Evolutionary conservation across 2,888 invertebrate genomes (phyloP).

Genomic region (Pegoplata infirma): DNA sequence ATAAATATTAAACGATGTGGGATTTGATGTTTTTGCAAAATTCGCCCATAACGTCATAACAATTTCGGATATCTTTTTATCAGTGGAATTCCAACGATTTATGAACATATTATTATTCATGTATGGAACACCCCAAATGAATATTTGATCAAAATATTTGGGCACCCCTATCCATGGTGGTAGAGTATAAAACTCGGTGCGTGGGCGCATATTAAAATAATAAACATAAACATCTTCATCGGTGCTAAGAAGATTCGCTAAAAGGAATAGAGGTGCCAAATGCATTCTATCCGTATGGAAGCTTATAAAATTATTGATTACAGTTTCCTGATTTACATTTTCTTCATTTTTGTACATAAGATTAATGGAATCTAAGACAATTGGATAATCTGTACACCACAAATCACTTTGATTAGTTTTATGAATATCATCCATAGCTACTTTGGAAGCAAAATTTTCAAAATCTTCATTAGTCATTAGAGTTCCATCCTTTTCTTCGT

Average conservation of each 20-base stretch:
- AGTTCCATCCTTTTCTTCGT: slow-evolving; percentile 80
- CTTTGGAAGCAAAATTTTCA: slow-evolving; percentile 82
- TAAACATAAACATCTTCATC: slow-evolving; percentile 83
- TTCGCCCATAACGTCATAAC: slow-evolving; percentile 90
- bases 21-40: slow-evolving; percentile 87
- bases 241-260: slow-evolving; percentile 83
- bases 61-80: slow-evolving; percentile 88
- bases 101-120: slow-evolving; percentile 81
- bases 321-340: slow-evolving; percentile 76
- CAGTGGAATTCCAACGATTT: slow-evolving; percentile 86
- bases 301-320: slow-evolving; percentile 84
- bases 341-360: slow-evolving; percentile 85
- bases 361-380: slow-evolving; percentile 85
- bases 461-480: slow-evolving; percentile 80
- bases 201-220: slow-evolving; percentile 87
- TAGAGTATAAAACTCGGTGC: slow-evolving; percentile 82
- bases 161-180: slow-evolving; percentile 90
- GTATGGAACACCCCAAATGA: slow-evolving; percentile 89
- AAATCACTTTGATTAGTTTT: slow-evolving; percentile 79
- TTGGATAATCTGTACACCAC: slow-evolving; percentile 82
- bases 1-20: slow-evolving; percentile 84
- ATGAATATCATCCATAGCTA: slow-evolving; percentile 81
- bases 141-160: slow-evolving; percentile 89
- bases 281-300: slow-evolving; percentile 88
- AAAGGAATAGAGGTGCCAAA: slow-evolving; percentile 84